Conservation (phyloP, 1,140 invertebrate genomes). For the Aphaenogaster rudis region DNA sequence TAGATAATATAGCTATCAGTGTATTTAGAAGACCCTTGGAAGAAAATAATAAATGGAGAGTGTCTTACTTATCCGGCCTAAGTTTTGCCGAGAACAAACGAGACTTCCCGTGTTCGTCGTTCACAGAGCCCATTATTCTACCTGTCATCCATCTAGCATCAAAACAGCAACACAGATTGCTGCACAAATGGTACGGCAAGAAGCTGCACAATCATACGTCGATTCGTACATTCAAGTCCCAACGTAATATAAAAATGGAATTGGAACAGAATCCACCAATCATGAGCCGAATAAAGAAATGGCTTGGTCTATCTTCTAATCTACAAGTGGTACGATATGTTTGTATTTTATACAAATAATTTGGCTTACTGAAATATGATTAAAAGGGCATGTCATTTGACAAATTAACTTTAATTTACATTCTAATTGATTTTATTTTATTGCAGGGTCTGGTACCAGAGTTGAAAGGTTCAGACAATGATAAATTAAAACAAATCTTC, state of each 20-base stretch:
- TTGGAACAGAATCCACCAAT: slow-evolving; percentile 90
- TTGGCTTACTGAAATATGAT: background rate
- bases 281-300: slow-evolving; percentile 82
- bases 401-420: background rate
- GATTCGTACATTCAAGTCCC: slow-evolving; percentile 92
- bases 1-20: slow-evolving; percentile 74
- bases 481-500: slow-evolving; percentile 74
- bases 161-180: slow-evolving; percentile 71
- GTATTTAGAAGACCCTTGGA: slow-evolving; percentile 67
- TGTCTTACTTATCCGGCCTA: slow-evolving; percentile 81
- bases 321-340: slow-evolving; percentile 41
- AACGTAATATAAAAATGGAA: slow-evolving; percentile 90
- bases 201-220: slow-evolving; percentile 71
- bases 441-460: slow-evolving; percentile 19
- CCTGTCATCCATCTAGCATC: slow-evolving; percentile 65
- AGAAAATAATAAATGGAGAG: slow-evolving; percentile 80
- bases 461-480: slow-evolving; percentile 64
- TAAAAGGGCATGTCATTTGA: background rate
- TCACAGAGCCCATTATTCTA: slow-evolving; percentile 72
- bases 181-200: slow-evolving; percentile 72
- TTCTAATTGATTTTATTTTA: slow-evolving; percentile 22
- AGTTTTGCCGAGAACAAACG: slow-evolving; percentile 83
- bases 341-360: slow-evolving; percentile 25
- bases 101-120: slow-evolving; percentile 67
- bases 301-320: slow-evolving; percentile 71